Evolutionary conservation across 1,140 invertebrate species (phyloP).

Genomic region (Cryptotermes secundus): DNA sequence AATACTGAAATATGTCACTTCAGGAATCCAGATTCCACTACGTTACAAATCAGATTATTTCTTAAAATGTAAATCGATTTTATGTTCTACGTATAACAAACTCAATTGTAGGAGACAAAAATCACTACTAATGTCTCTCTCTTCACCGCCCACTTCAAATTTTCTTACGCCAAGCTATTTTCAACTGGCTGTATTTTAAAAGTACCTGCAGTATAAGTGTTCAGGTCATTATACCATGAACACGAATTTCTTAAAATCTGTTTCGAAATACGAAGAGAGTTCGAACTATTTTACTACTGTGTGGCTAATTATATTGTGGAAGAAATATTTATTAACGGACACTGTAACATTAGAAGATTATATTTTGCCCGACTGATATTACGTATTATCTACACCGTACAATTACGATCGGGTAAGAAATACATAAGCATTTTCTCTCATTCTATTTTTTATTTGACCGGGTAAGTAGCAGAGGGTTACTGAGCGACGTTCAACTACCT

Average conservation of each 20-base stretch:
- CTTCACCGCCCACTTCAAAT: background rate
- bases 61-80: too few relatives aligned
- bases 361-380: background rate
- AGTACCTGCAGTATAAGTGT: too few relatives aligned
- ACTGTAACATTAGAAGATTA: background rate
- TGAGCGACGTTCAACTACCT: background rate
- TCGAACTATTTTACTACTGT: background rate
- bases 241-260: background rate
- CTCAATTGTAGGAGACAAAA: too few relatives aligned
- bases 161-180: background rate
- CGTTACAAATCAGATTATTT: too few relatives aligned
- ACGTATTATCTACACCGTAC: background rate
- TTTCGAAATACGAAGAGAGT: background rate
- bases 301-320: background rate
- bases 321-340: background rate
- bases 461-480: background rate
- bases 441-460: background rate
- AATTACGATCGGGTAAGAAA: background rate
- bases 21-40: too few relatives aligned
- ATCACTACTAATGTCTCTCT: background rate
- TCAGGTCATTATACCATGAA: background rate
- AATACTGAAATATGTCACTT: too few relatives aligned
- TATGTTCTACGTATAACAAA: too few relatives aligned
- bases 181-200: background rate
- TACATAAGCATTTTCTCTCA: background rate